Evolutionary conservation across 2,888 invertebrate genomes (phyloP).

Genomic region (Anticlea derivata): DNA sequence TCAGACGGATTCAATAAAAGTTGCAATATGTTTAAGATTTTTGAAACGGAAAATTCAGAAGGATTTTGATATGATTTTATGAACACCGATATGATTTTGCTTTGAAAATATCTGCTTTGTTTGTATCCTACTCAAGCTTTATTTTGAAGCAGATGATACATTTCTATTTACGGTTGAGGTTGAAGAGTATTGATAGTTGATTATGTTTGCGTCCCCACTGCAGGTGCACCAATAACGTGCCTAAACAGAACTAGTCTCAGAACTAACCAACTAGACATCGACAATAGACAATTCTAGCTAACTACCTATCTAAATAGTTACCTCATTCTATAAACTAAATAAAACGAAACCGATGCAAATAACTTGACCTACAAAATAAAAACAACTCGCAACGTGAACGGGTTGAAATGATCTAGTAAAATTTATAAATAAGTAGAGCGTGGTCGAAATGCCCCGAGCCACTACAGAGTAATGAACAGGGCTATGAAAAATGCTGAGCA

Average conservation of each 20-base stretch:
- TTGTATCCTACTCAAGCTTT: conserved; percentile 5
- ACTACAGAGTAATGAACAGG: conserved; percentile 32
- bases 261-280: background rate
- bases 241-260: too few relatives aligned
- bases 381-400: background rate
- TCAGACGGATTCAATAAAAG: conserved; percentile 15
- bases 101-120: conserved; percentile 6
- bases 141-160: too few relatives aligned
- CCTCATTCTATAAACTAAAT: background rate
- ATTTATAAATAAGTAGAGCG: conserved; percentile 1
- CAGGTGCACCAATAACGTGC: too few relatives aligned
- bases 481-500: conserved; percentile 34
- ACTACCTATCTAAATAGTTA: too few relatives aligned
- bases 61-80: conserved; percentile 11
- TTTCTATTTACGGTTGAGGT: too few relatives aligned
- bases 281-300: too few relatives aligned
- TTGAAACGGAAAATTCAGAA: conserved; percentile 6
- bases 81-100: conserved; percentile 2
- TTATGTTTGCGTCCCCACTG: too few relatives aligned
- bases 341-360: background rate
- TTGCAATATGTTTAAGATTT: conserved; percentile 14
- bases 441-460: conserved; percentile 4
- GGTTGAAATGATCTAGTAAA: background rate
- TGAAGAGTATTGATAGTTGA: too few relatives aligned
- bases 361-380: background rate